These are phyloP conservation scores for Dinoponera quadriceps DNA, from an alignment of 1,140 invertebrate species.

Conservation along the genomic window DNA sequence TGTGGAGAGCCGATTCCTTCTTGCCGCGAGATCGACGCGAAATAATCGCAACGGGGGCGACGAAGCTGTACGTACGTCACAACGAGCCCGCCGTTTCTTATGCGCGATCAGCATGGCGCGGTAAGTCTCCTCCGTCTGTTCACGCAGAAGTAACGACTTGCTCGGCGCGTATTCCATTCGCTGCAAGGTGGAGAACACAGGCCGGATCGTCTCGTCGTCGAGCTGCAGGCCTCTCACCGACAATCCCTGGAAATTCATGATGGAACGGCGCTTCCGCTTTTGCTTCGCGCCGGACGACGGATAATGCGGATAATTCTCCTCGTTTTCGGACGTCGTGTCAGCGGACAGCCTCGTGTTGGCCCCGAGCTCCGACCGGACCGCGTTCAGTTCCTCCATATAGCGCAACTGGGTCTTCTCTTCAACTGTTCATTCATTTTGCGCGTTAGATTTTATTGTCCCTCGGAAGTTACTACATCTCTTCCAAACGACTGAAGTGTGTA, in stretches of 20 bases:
- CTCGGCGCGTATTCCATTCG: conserved; percentile 85
- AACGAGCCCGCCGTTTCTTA: conserved; percentile 87
- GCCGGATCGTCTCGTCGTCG: conserved; percentile 82
- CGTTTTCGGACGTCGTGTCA: conserved; percentile 83
- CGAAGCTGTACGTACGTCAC: conserved; percentile 83
- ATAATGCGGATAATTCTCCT: conserved; percentile 86
- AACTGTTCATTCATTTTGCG: conserved; percentile 76
- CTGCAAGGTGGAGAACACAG: conserved; percentile 85
- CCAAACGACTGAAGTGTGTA: conserved; percentile 67
- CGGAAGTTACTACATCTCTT: conserved; percentile 69
- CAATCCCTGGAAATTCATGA: conserved; percentile 86
- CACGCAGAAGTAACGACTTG: conserved; percentile 81
- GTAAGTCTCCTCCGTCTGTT: conserved; percentile 90
- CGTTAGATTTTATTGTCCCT: conserved; percentile 63
- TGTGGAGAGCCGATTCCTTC: too few species aligned
- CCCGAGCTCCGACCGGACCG: conserved; percentile 81
- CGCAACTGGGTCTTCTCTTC: conserved; percentile 83
- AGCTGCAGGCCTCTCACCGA: conserved; percentile 81
- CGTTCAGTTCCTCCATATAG: conserved; percentile 82
- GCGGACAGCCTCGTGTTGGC: conserved; percentile 75
- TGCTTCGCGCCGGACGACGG: conserved; percentile 86
- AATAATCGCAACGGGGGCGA: not conserved
- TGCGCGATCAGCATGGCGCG: conserved; percentile 89
- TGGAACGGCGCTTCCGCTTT: conserved; percentile 89
- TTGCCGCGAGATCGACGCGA: too few species aligned